Evolutionary conservation across 2,113 vertebrate genomes (phyloP), one percentile per base, ranked within the genome.

Genomic region (Sisor rabdophorus): DNA sequence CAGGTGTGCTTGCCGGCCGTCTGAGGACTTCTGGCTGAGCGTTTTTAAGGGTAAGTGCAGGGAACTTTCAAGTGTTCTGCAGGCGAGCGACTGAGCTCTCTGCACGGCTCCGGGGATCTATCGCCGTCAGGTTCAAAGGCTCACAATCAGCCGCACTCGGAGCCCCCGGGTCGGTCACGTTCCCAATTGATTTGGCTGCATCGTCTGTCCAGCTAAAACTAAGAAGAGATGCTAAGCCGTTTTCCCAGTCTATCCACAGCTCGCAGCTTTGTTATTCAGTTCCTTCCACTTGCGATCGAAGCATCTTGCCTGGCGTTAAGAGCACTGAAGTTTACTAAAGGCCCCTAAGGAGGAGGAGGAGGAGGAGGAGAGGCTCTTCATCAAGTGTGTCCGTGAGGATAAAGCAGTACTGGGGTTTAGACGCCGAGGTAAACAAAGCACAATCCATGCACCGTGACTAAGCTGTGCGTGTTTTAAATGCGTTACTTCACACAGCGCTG

Each of bases 31-130:
- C 85, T 4, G 83, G 82, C 77, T 36, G 78, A 61, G 71, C 22
- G 86, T 87, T 89, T 92, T 91, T 84, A 90, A 88, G 7, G 87
- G 84, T 86, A 82, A 91, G 90, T 91, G 61, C 72, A 30, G 28
- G 30, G 30, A 48, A 22, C 82, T 91, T 91, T 93, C 81, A 91
- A 89, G 90, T 89, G 60, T 75, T 87, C 88, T 84, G 84, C 80
- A 85, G 59, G 55, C 67, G 15, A 72, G 53, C 60, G 20, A 72
- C 44, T 13, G 80, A 82, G 80, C 56, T 70, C 78, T 73, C 68
- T 67, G 72, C 63, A 50, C 47, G 71, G 59, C 75, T 71, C 76
- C 50, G 15, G 48, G 44, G 53, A 55, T 76, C 76, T 86, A 88
- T 90, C 87, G 85, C 85, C 74, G 86, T 86, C 86, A n/a, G 87